Conservation (phyloP, 2,797 vertebrate species). For the Luscinia megarhynchos region DNA sequence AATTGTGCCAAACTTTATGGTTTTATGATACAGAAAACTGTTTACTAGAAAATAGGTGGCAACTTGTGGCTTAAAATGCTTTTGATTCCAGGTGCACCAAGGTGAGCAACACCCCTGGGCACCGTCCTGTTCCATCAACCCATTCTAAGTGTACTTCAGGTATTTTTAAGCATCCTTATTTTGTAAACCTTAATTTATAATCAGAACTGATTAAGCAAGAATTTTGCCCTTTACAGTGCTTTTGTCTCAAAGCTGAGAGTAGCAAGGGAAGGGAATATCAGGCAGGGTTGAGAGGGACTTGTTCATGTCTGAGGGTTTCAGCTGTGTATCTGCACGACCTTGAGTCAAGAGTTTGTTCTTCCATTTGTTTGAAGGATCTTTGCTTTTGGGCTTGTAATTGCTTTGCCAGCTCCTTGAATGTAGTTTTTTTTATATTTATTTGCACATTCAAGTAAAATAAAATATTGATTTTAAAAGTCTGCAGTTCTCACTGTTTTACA, state of each 20-base stretch:
- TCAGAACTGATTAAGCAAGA: neutral
- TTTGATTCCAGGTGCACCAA: neutral
- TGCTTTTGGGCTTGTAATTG: conserved; percentile 73
- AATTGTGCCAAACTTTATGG: conserved; percentile 71
- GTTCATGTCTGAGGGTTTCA: conserved; percentile 32
- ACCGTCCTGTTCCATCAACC: neutral
- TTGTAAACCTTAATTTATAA: conserved; percentile 66
- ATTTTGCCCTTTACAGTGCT: neutral
- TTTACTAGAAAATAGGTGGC: conserved; percentile 59
- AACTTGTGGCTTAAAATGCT: conserved; percentile 60
- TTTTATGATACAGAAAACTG: conserved; percentile 25
- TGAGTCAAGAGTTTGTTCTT: conserved; percentile 54
- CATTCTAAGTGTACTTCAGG: conserved; percentile 58
- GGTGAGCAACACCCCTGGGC: neutral
- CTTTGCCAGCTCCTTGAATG: conserved; percentile 82
- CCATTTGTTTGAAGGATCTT: conserved; percentile 69
- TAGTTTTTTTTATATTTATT: conserved; percentile 84
- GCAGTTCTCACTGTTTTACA: neutral
- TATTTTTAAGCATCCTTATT: conserved; percentile 62
- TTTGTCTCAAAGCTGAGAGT: neutral
- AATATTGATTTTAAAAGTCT: conserved; percentile 70
- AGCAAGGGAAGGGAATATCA: neutral
- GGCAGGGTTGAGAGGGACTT: neutral
- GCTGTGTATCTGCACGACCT: conserved; percentile 19
- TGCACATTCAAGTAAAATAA: conserved; percentile 83